Evolutionary conservation across 2,113 vertebrate genomes (phyloP).

Genomic region (Callorhinus ursinus): DNA sequence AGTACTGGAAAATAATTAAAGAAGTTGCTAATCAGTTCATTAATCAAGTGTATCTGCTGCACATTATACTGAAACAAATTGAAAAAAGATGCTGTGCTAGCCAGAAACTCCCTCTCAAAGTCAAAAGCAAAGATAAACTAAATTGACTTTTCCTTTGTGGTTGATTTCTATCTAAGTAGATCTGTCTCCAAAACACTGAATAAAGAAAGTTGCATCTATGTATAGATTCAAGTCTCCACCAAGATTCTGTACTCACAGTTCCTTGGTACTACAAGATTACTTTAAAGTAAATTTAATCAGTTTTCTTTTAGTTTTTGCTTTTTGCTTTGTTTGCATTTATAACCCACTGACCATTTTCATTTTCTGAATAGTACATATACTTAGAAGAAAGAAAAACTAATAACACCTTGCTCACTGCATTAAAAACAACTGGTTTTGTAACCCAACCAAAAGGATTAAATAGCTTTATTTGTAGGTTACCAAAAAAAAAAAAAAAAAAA

Average conservation of each 20-base stretch:
- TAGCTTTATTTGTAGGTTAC: background rate
- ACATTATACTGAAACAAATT: constrained; percentile 70
- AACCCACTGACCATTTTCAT: background rate
- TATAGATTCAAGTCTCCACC: background rate
- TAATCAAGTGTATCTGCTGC: constrained; percentile 70
- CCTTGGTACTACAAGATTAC: constrained; percentile 11
- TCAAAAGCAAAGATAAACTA: constrained; percentile 76
- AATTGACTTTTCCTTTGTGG: constrained; percentile 72
- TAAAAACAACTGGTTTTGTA: background rate
- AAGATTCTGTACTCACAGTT: background rate
- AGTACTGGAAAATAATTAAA: constrained; percentile 74
- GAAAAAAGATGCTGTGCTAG: constrained; percentile 64
- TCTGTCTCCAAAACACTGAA: constrained; percentile 56
- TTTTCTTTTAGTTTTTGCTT: constrained; percentile 21
- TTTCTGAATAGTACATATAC: background rate
- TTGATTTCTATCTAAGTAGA: constrained; percentile 72
- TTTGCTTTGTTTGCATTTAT: background rate
- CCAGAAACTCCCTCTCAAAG: constrained; percentile 67
- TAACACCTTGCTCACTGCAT: constrained; percentile 23
- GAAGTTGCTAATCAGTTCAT: constrained; percentile 75
- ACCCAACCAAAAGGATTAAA: constrained; percentile 11
- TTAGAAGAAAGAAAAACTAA: background rate
- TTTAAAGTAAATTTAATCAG: constrained; percentile 43
- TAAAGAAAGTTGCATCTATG: constrained; percentile 8
- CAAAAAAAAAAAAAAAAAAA: background rate